Percentiles rank a stretch among this genome's conserved stretches.
These are phyloP conservation scores for Sphyrna mokarran DNA, from an alignment of 2,113 vertebrate species.

Conservation along the genomic window DNA sequence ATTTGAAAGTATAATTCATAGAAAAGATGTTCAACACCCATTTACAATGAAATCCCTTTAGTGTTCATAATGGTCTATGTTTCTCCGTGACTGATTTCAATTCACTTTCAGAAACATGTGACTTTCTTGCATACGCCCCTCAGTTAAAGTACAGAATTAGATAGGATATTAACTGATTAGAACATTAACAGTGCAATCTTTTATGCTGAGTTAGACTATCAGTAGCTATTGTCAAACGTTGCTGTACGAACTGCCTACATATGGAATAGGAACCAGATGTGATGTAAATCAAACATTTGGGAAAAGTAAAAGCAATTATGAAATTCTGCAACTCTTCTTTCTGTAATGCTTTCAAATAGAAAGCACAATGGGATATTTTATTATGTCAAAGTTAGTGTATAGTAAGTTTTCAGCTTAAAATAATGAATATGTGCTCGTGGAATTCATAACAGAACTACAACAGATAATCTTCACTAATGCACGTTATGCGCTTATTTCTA, in stretches of 20 bases:
- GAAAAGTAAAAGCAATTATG: background rate
- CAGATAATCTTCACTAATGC: background rate
- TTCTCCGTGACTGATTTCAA: background rate
- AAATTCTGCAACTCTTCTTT: background rate
- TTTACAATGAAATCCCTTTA: background rate
- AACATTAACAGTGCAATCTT: background rate
- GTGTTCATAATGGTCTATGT: background rate
- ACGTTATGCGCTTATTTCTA: background rate
- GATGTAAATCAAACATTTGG: background rate
- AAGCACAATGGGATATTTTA: background rate
- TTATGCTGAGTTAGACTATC: background rate
- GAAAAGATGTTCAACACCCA: background rate
- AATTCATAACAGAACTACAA: background rate
- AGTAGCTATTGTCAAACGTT: background rate
- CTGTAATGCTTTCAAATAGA: background rate
- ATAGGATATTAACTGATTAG: background rate
- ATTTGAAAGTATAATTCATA: slow-evolving; percentile 1
- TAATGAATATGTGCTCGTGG: background rate
- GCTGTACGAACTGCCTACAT: background rate
- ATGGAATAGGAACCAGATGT: background rate
- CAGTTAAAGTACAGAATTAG: background rate
- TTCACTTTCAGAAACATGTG: background rate
- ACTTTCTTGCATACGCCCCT: background rate
- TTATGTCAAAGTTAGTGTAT: background rate
- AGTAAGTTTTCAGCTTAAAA: background rate